phyloP scores from a whole-genome alignment of 2,113 vertebrate species.

The Oreamnos americanus region DNA sequence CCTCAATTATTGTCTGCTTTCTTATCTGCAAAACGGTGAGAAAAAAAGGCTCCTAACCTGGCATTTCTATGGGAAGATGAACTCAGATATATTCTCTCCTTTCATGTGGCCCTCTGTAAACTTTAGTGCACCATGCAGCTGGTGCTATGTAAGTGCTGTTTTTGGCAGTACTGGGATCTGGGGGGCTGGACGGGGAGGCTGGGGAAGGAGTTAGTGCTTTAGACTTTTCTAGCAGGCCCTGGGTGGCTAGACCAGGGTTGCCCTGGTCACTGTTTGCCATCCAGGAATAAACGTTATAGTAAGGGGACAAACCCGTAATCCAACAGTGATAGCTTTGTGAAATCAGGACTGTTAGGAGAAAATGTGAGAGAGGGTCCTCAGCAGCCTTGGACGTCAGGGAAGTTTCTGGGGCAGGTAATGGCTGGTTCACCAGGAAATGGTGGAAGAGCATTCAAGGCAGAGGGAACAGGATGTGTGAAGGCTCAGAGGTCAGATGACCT shows the following conservation, averaged over 20 bases:
- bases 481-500: neutral
- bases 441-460: neutral
- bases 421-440: neutral
- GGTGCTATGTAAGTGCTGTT: neutral
- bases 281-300: neutral
- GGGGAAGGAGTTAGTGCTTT: neutral
- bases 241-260: neutral
- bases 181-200: neutral
- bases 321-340: fast-evolving
- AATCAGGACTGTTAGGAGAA: neutral
- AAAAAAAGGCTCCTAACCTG: neutral
- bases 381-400: neutral
- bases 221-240: neutral
- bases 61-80: neutral
- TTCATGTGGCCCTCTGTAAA: neutral
- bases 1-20: neutral
- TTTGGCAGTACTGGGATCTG: neutral
- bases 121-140: fast-evolving
- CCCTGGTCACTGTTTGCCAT: neutral
- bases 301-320: neutral
- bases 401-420: neutral
- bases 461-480: neutral
- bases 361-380: neutral
- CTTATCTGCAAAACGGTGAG: neutral
- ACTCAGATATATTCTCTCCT: neutral